These are phyloP conservation scores for Dicaeum eximium DNA, from an alignment of 2,113 vertebrate genomes.

Conservation along the genomic window DNA sequence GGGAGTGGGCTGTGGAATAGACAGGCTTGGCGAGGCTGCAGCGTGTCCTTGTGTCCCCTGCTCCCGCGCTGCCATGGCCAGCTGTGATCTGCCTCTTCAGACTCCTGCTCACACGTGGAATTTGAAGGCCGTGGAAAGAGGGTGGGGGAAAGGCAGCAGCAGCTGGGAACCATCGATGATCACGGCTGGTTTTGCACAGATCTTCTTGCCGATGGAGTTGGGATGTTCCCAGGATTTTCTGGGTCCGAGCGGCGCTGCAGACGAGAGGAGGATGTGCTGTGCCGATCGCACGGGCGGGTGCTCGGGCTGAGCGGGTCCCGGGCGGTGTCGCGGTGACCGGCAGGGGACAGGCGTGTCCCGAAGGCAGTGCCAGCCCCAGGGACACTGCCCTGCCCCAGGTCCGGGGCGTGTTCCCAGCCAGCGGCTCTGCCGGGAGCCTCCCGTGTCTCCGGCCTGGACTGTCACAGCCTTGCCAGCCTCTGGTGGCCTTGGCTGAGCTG, in stretches of 20 bases:
- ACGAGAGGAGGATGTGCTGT: background rate
- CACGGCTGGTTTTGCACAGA: constrained; percentile 12
- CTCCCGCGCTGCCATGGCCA: background rate
- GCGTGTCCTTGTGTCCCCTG: fast-evolving
- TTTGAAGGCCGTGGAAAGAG: background rate
- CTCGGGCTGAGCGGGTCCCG: background rate
- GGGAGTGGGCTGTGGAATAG: background rate
- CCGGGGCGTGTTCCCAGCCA: background rate
- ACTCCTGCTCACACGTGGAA: background rate
- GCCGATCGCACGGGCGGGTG: background rate
- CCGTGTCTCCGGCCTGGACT: background rate
- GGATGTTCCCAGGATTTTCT: background rate
- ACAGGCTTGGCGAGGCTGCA: background rate
- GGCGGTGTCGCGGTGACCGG: background rate
- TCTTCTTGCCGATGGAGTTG: background rate
- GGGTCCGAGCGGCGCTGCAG: background rate
- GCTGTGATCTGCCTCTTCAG: background rate
- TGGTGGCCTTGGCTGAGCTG: background rate
- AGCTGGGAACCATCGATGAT: background rate
- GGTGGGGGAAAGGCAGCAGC: background rate
- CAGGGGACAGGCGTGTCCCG: background rate
- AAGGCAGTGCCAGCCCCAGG: background rate
- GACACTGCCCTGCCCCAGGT: background rate
- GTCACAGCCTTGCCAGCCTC: background rate
- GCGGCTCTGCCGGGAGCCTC: background rate